A percentile compares a stretch with the other conserved stretches of the same genome.
Conservation (phyloP, 2,797 vertebrate species). For the Parambassis ranga region DNA sequence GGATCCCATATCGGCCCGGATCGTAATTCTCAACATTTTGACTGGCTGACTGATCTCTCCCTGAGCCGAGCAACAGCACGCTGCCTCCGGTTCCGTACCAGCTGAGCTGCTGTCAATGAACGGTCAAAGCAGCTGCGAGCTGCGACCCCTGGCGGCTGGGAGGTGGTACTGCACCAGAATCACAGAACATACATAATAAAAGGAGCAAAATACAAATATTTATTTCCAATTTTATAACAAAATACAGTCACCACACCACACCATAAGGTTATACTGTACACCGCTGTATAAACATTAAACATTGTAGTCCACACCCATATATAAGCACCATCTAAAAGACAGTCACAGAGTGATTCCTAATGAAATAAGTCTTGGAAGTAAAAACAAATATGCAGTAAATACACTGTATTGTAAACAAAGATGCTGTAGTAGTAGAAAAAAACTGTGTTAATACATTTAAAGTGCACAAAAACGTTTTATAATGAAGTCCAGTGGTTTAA, state of each 20-base stretch:
- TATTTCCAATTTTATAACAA: no score
- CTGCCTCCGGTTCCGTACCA: constrained; percentile 73
- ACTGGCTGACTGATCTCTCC: background rate
- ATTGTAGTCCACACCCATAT: no score
- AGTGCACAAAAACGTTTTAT: constrained; percentile 42
- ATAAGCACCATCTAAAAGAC: no score
- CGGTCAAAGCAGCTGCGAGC: rapidly evolving
- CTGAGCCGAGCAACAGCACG: constrained; percentile 56
- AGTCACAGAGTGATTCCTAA: background rate
- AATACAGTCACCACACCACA: no score
- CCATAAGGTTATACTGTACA: no score
- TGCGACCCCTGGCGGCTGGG: constrained; percentile 58
- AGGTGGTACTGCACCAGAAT: background rate
- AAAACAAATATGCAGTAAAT: constrained; percentile 6
- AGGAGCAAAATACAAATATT: no score
- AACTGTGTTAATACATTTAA: constrained; percentile 37
- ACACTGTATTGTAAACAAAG: background rate
- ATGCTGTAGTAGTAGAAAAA: constrained; percentile 13
- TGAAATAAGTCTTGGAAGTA: background rate
- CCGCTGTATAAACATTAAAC: no score
- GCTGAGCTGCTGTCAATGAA: constrained; percentile 44
- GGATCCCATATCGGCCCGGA: constrained; percentile 57
- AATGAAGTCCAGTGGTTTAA: constrained; percentile 24
- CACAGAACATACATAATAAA: no score
- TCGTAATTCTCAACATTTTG: constrained; percentile 67